These are phyloP conservation scores for Balanococcus diminutus DNA, from an alignment of 2,888 invertebrate species.

Conservation along the genomic window DNA sequence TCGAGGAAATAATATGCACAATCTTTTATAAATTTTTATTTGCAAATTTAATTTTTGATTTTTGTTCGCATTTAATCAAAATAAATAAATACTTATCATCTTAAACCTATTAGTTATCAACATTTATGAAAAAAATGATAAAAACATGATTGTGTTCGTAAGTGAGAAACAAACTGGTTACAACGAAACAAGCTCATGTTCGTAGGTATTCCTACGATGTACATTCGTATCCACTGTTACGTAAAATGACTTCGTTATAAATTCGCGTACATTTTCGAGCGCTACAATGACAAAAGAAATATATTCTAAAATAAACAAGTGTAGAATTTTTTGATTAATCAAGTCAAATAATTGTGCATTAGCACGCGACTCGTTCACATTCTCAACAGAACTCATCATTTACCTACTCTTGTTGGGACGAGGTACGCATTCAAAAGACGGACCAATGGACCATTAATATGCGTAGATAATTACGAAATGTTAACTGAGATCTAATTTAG, in stretches of 20 bases:
- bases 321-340: neutral
- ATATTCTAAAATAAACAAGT: neutral
- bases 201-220: neutral
- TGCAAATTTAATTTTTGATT: slow-evolving; percentile 37
- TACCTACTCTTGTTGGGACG: neutral
- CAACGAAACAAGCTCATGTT: neutral
- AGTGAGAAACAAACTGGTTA: slow-evolving; percentile 30
- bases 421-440: neutral
- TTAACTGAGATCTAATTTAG: slow-evolving; percentile 44
- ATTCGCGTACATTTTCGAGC: neutral
- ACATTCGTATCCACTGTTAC: neutral
- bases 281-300: neutral
- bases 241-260: neutral
- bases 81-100: slow-evolving; percentile 38
- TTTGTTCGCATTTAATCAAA: slow-evolving; percentile 17
- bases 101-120: slow-evolving; percentile 36
- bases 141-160: neutral
- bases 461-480: neutral
- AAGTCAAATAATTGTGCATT: neutral
- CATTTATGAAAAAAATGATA: neutral
- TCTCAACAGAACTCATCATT: neutral
- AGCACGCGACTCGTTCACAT: neutral
- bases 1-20: neutral
- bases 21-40: slow-evolving; percentile 30
- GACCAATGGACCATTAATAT: neutral